phyloP scores from a whole-genome alignment of 1,140 invertebrate species.

The Euwallacea fornicatus region DNA sequence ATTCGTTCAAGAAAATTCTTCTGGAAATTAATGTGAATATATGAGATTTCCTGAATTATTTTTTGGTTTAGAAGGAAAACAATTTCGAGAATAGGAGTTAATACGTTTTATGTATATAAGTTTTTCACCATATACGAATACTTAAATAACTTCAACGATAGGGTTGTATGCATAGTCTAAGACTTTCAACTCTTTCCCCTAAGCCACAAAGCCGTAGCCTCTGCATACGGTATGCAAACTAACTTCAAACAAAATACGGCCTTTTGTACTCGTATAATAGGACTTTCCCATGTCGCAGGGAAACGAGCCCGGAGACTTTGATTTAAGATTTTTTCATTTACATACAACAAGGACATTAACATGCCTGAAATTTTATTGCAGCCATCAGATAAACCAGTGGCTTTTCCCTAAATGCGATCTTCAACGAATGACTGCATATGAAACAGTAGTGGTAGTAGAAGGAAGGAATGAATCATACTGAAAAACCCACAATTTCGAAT shows the following conservation, averaged over 20 bases:
- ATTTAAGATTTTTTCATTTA: constrained; percentile 19
- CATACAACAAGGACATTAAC: constrained; percentile 19
- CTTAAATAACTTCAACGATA: no score
- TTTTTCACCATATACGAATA: no score
- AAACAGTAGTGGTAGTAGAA: no score
- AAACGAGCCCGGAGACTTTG: constrained; percentile 7
- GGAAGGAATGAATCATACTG: no score
- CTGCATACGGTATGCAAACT: constrained; percentile 6
- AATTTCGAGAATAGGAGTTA: no score
- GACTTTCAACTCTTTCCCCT: neutral
- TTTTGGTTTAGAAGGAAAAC: constrained; percentile 1
- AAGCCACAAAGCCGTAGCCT: neutral
- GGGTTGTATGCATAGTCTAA: neutral
- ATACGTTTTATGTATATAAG: no score
- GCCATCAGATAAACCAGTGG: neutral
- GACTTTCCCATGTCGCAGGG: constrained; percentile 4
- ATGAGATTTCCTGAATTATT: constrained; percentile 33
- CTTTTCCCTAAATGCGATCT: no score
- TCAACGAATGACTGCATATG: no score
- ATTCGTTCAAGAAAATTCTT: constrained; percentile 37
- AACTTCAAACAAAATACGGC: constrained; percentile 2
- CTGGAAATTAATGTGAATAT: constrained; percentile 38
- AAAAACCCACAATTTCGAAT: no score
- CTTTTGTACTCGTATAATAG: constrained; percentile 8
- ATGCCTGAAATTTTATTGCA: constrained; percentile 11